These are phyloP conservation scores for Phoeniculus purpureus DNA, from an alignment of 2,797 vertebrate species.

Conservation along the genomic window DNA sequence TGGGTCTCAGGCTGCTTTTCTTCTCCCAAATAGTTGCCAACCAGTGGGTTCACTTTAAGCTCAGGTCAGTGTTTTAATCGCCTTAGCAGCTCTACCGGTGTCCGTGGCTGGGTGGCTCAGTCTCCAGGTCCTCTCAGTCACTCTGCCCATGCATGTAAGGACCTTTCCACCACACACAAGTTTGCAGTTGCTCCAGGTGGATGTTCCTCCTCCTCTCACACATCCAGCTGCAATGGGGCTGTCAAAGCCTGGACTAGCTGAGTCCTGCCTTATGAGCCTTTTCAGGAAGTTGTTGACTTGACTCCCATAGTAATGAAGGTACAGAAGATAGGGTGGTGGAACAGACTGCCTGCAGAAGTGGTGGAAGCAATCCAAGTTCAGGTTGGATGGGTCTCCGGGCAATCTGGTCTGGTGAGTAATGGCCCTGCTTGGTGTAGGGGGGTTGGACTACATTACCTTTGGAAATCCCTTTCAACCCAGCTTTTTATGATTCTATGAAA, in stretches of 20 bases:
- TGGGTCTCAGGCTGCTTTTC: neutral
- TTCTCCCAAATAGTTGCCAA: neutral
- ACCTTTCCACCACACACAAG: neutral
- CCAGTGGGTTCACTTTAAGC: neutral
- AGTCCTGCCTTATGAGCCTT: no score
- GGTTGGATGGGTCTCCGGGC: no score
- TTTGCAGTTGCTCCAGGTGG: neutral
- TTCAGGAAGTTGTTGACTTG: accelerated
- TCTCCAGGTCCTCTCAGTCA: neutral
- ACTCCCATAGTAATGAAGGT: no score
- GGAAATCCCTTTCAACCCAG: no score
- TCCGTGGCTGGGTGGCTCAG: neutral
- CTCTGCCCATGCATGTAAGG: accelerated
- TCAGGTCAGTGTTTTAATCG: neutral
- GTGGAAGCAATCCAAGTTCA: no score
- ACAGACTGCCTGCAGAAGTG: no score
- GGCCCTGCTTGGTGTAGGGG: no score
- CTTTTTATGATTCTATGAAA: neutral
- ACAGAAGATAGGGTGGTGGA: no score
- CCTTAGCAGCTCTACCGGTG: neutral
- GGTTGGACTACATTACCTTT: no score
- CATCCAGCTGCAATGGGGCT: accelerated
- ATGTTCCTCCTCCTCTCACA: accelerated
- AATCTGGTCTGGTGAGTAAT: no score
- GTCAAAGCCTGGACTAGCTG: neutral